Base-by-base conservation (phyloP, 92 coral and sea anemone species). In the Zoanthus sociatus region DNA sequence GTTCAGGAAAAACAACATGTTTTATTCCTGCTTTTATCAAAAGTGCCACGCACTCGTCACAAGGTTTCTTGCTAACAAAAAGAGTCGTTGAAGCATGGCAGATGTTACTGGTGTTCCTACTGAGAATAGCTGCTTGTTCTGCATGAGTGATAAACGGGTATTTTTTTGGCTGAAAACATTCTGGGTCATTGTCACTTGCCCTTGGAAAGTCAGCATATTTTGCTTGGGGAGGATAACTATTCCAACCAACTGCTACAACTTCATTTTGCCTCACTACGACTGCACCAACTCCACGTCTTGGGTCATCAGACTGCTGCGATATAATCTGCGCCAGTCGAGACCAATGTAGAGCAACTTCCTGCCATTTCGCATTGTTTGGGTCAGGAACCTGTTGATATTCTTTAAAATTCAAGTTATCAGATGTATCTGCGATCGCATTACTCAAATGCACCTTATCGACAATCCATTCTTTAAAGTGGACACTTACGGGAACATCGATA, bases 1-100 rank as follows among this genome's bases (percentile, higher is more conserved):
- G 87, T 76, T 81, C 83, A 10, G 97, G 97, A 44, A 89, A 92
- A 44, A 92, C 93, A 37, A 90, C 94, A 81, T 90, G 91, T 78
- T 67, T 89, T 48, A 96, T 83, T 16, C 98, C 98, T 84, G 84
- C 86, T 85, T 88, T 94, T 5, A 84, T 60, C 82, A 96, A 74
- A 31, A 96, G 76, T 21, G 98, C 94, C 4, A 92, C 91, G 78
- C 98, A 96, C 42, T 96, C 98, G 71, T 96, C 86, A 44, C 98
- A 96, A 30, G 98, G 98, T 61, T 86, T 90, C 70, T 94, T 96
- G 68, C 88, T 96, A 44, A 96, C 98, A 92, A 91, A 96, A 86
- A 96, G 69, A 30, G 95, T 94, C 48, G 95, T 92, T 30, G 94
- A 87, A 21, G 32, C 53, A 15, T 90, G 88, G 0, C 86, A 84